phyloP scores from a whole-genome alignment of 2,888 invertebrate species.

The Drosophila leonis region DNA sequence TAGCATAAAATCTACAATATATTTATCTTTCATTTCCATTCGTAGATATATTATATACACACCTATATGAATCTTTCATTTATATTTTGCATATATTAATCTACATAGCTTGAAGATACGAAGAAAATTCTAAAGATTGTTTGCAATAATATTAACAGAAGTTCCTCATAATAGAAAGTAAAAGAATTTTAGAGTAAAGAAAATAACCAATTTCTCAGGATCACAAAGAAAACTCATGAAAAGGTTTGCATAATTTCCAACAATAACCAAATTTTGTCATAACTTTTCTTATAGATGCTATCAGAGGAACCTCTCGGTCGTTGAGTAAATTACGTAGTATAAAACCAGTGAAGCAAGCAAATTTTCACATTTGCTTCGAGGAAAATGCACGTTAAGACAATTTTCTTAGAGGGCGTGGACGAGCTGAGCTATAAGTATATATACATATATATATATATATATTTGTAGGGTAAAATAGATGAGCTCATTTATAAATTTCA shows the following conservation, averaged over 20 bases:
- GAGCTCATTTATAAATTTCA: conserved; percentile 60
- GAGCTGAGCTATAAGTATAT: not conserved
- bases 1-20: too few species aligned
- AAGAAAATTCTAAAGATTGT: not conserved
- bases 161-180: fast-evolving
- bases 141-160: not conserved
- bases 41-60: too few species aligned
- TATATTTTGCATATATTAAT: too few species aligned
- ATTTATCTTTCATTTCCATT: too few species aligned
- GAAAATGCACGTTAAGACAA: conserved; percentile 73
- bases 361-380: conserved; percentile 57
- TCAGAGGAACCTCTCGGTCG: conserved; percentile 22
- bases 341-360: conserved; percentile 69
- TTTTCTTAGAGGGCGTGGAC: conserved; percentile 61
- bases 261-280: not conserved
- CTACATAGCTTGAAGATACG: not conserved
- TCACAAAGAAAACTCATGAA: not conserved
- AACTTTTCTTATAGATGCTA: conserved; percentile 39
- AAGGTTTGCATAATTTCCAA: conserved; percentile 7
- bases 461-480: conserved; percentile 47
- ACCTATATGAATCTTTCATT: too few species aligned
- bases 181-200: not conserved
- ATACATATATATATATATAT: conserved; percentile 1
- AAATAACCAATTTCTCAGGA: not conserved
- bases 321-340: conserved; percentile 56